A percentile compares a stretch with the other conserved stretches of the same genome.
phyloP scores from a whole-genome alignment of 2,888 invertebrate genomes.

The Sphaeridia pumilis region DNA sequence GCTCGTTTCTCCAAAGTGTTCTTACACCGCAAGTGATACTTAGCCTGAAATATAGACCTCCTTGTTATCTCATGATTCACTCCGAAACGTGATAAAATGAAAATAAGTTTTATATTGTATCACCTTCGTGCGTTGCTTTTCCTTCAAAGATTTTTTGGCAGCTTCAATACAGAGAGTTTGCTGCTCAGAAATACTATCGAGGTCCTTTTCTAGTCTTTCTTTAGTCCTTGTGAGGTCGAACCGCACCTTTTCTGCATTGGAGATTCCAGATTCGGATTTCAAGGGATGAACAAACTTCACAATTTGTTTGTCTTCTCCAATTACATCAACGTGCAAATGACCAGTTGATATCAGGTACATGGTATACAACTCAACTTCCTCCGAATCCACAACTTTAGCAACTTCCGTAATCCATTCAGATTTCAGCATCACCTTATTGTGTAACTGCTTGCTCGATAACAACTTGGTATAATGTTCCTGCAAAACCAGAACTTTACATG shows the following conservation, averaged over 20 bases:
- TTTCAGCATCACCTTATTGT: slow-evolving; percentile 19
- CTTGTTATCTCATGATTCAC: no score
- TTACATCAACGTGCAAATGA: slow-evolving; percentile 16
- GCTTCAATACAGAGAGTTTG: slow-evolving; percentile 15
- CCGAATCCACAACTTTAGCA: slow-evolving; percentile 5
- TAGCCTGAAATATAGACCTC: no score
- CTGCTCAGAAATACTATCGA: slow-evolving; percentile 16
- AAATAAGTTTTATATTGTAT: slow-evolving; percentile 2
- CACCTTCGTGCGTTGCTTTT: slow-evolving; percentile 25
- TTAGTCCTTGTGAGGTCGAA: slow-evolving; percentile 26
- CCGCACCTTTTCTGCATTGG: slow-evolving; percentile 27
- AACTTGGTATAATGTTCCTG: neutral
- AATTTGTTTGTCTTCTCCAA: slow-evolving; percentile 22
- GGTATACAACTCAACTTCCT: slow-evolving; percentile 19
- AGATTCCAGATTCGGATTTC: slow-evolving; percentile 13
- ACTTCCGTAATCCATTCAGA: slow-evolving; percentile 19
- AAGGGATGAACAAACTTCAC: slow-evolving; percentile 15
- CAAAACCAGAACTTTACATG: neutral
- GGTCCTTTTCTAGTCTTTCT: slow-evolving; percentile 24
- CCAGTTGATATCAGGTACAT: slow-evolving; percentile 17
- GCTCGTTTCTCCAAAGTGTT: slow-evolving; percentile 24
- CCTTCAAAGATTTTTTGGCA: slow-evolving; percentile 20
- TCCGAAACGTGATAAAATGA: no score
- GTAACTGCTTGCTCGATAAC: neutral
- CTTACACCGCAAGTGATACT: slow-evolving; percentile 26